Base-by-base conservation (phyloP, 2,797 vertebrate species). In the Phyllotis vaccarum region DNA sequence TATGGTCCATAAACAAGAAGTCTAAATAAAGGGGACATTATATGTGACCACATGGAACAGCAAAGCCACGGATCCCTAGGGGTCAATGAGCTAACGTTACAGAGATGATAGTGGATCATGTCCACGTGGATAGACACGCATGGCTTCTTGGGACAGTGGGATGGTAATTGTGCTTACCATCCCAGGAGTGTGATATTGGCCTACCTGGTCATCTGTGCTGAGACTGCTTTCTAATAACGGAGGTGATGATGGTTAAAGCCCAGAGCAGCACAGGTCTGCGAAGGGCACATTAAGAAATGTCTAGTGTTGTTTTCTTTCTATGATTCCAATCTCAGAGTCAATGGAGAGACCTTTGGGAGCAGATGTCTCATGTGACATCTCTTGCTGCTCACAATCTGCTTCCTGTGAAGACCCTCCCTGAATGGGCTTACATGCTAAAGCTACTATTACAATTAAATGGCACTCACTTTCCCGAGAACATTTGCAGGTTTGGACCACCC, bases 361-460 rank as follows among this genome's bases (percentile, higher is more conserved):
- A 14, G n/a, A 10, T 16, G 49, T 92, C 68, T 81, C 62, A 21
- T 16, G 7, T 2, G 64, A 3, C 0, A 27, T 49, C 86, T 90
- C 76, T 40, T 40, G 81, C 85, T 66, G 52, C 2, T 31, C 62
- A 4, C 13, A 19, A 22, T 46, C n/a, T 19, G 49, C 75, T 76
- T 90, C 95, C 68, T 75, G n/a, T 40, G 81, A 89, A 81, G 80
- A 82, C 6, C 66, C 74, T 86, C 81, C 37, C 80, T 74, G 16
- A 72, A 58, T 62, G 14, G 49, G 78, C 43, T 27, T 40, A 16
- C 87, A 22, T 27, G 82, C 75, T 95, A 80, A 72, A 80, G 46
- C 46, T 49, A 66, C 52, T 52, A 70, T 60, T 72, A n/a, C 93
- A 92, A 91, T 86, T 34, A 85, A 95, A 82, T 0, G 58, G 70